Base-by-base conservation (phyloP, 2,888 invertebrate species). In the Silvanus unidentatus region DNA sequence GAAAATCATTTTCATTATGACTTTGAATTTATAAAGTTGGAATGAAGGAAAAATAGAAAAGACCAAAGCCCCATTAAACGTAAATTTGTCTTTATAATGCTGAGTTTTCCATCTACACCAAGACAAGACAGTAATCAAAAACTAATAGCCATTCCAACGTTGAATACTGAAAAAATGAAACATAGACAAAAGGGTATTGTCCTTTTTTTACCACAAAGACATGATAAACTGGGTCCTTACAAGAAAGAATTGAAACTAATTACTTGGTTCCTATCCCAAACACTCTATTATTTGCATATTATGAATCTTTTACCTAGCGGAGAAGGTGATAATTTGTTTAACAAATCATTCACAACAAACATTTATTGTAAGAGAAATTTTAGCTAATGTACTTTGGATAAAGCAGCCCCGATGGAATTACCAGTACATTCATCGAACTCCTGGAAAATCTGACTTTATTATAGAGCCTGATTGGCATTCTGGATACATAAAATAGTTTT, bases 381-480 rank as follows among this genome's bases (percentile, higher is more conserved):
- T 22, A 22, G 22, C 3, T 22, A 22, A 22, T 57, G 62, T 54
- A 27, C 42, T 63, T 41, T 50, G 51, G 22, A 44, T 62, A 16
- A 48, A 53, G 36, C 51, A 54, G 52, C 62, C 64, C 2, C 55
- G 56, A 11, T 63, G 60, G 63, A 58, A 49, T 15, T 59, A 57
- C 45, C 53, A 50, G 40, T 32, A 32, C 10, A 4, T 12, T 12
- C 32, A n/a, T 32, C 58, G 54, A n/a, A 60, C 55, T 47, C 62
- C 63, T 2, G 59, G 57, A 52, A 60, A 55, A 39, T 49, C 58
- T 32, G 62, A 63, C 49, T 64, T 59, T 46, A 59, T 65, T 38
- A 65, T 65, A 35, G 65, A 65, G 53, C 65, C 65, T 5, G 62
- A 64, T 46, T 65, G 65, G 65, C 55, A 64, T 47, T 59, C 60